Evolutionary conservation across 2,888 invertebrate species (phyloP), one percentile per base, ranked within the genome.

Genomic region (Lithophane socia): DNA sequence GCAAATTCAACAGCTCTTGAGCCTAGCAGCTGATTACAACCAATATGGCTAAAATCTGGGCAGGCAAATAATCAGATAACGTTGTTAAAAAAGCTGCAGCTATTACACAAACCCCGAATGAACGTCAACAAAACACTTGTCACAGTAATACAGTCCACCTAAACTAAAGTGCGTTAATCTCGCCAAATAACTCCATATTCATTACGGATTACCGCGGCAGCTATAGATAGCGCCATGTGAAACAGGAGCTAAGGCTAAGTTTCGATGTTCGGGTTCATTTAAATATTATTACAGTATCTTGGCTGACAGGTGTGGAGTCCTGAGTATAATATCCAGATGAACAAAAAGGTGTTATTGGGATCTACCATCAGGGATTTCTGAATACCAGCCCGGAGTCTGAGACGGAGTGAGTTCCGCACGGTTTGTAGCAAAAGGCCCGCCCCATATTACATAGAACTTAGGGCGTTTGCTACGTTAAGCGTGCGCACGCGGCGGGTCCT

Each of bases 141-240:
- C 42, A 47, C 13, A 52, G 16, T 56, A 49, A 83, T 37, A 58
- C 37, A 13, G 37, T 47, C n/a, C 24, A 58, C 24, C 12, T 44
- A 16, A 47, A 8, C 42, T 58, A 7, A 66, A 84, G 72, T 68
- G 24, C 16, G 4, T 58, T 68, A 67, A 86, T 69, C 65, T 73
- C 9, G 2, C 21, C 29, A 60, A 75, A 84, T 29, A 37, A 42
- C 16, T 58, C 68, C 58, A 85, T 78, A 80, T 73, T 73, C 61
- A 86, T 78, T 83, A 70, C 49, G 71, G 79, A 80, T 80, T 65
- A 77, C 49, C 7, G 64, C 70, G 64, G 56, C 72, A 65, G 49
- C 9, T 44, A 73, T 9, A 29, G 29, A 75, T 75, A 75, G n/a
- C 54, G 10, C 4, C 24, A 52, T 56, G 4, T 56, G 56, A 24